Base-by-base conservation (phyloP, 1,140 invertebrate species). In the Cydia splendana region DNA sequence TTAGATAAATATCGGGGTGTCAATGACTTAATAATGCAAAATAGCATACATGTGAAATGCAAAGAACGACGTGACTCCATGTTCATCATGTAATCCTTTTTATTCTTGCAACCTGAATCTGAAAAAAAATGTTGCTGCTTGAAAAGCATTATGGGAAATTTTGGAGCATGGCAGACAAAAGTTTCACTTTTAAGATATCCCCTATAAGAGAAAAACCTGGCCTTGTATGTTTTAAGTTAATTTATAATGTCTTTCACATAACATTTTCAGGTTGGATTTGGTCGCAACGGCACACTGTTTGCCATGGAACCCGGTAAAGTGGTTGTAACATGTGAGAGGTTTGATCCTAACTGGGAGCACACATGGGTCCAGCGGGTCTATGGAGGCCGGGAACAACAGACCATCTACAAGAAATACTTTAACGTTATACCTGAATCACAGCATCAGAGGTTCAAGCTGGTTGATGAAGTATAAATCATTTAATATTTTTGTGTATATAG, bases 391-490 rank as follows among this genome's bases (percentile, higher is more conserved):
- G 89, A 95, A 82, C 86, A 94, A 4, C 94, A 95, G 83, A 92
- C 91, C n/a, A 96, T 98, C 83, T 96, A 96, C 83, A 98, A 98
- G 87, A 97, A 97, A 87, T 96, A 97, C 83, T 96, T 96, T 79
- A 96, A 98, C 94, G 94, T 98, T 65, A 94, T 98, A 82, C 95
- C 97, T 0, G 91, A 96, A 51, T 94, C 95, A 74, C 96, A 97
- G 83, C 96, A 97, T 80, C 93, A 95, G 75, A 94, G 94, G 79
- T 98, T 98, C 86, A 96, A 95, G 82, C 88, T 97, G 57, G 94
- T 97, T 75, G 95, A 97, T 87, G 94, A 95, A 93, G 84, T 96
- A 15, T 96, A 94, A 93, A 48, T 77, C 48, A 48, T 45, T 48
- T 71, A 53, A 13, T 62, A 65, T 45, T 42, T 73, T 65, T 62